These are phyloP conservation scores for Periophthalmodon schlosseri DNA, from an alignment of 2,113 vertebrate species.

Conservation along the genomic window DNA sequence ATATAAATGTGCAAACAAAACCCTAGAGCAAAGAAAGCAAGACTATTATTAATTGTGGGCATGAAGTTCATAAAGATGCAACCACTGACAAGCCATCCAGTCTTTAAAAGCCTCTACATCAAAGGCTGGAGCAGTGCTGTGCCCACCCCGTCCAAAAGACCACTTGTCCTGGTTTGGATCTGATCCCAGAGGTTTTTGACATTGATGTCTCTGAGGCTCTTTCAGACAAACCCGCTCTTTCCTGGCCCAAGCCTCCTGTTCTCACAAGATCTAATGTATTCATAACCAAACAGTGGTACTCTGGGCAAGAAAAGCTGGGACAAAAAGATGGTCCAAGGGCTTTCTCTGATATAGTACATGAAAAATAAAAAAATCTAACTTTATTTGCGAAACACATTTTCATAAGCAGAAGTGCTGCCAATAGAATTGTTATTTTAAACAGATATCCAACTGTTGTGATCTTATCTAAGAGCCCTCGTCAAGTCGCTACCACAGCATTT, in stretches of 20 bases:
- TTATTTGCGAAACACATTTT: too few relatives aligned
- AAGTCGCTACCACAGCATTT: not conserved
- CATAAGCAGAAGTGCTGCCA: too few relatives aligned
- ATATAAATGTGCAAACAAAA: not conserved
- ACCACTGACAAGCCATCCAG: constrained; percentile 42
- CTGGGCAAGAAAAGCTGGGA: constrained; percentile 32
- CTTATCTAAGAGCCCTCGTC: not conserved
- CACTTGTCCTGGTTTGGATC: constrained; percentile 66
- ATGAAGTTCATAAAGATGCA: constrained; percentile 24
- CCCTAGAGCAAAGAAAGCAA: not conserved
- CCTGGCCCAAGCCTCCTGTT: constrained; percentile 55
- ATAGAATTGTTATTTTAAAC: too few relatives aligned
- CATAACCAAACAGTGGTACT: constrained; percentile 66
- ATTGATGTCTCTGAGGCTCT: constrained; percentile 58
- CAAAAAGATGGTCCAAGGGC: constrained; percentile 44
- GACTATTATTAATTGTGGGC: not conserved
- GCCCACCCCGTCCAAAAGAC: constrained; percentile 52
- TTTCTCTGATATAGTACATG: constrained; percentile 22
- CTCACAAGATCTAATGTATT: constrained; percentile 57
- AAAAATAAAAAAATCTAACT: too few relatives aligned
- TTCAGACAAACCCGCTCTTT: constrained; percentile 54
- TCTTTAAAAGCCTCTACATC: constrained; percentile 45
- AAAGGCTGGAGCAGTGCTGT: constrained; percentile 53
- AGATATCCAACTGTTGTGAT: not conserved
- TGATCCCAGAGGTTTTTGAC: constrained; percentile 65